Evolutionary conservation across 2,113 vertebrate genomes (phyloP).

Genomic region (Cryptotis parvus): DNA sequence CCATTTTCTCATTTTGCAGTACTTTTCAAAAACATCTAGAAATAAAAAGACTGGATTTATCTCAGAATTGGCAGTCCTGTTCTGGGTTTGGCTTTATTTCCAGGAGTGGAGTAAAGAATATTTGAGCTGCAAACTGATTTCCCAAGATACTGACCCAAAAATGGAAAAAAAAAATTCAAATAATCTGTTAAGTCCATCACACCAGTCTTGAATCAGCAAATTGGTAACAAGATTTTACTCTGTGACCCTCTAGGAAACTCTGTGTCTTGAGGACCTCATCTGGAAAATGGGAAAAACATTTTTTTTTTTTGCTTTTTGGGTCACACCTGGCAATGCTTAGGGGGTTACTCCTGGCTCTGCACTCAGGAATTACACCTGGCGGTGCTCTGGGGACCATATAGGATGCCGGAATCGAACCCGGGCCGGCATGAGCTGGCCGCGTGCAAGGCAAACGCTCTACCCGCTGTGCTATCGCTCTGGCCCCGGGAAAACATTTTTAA

Average conservation of each 20-base stretch:
- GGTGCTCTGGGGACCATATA: no score
- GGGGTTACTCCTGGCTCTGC: no score
- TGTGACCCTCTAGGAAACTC: neutral
- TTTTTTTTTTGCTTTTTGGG: no score
- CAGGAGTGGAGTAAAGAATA: neutral
- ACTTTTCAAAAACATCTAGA: constrained; percentile 44
- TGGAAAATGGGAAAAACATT: neutral
- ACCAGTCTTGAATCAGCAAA: neutral
- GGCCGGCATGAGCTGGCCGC: no score
- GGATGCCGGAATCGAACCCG: no score
- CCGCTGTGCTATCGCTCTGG: no score
- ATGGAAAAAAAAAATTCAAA: neutral
- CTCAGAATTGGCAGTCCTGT: constrained; percentile 37
- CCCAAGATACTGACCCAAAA: neutral
- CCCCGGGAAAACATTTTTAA: no score
- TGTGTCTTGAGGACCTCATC: neutral
- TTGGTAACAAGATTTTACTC: neutral
- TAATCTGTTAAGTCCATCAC: neutral
- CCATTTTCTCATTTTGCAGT: constrained; percentile 51
- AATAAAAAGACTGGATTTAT: constrained; percentile 37
- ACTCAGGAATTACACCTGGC: no score
- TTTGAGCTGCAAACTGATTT: constrained; percentile 2
- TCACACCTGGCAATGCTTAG: no score
- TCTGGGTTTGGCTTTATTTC: constrained; percentile 25
- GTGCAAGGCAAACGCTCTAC: no score